Conservation (phyloP, 2,888 invertebrate species). For the Drosophila dives region DNA sequence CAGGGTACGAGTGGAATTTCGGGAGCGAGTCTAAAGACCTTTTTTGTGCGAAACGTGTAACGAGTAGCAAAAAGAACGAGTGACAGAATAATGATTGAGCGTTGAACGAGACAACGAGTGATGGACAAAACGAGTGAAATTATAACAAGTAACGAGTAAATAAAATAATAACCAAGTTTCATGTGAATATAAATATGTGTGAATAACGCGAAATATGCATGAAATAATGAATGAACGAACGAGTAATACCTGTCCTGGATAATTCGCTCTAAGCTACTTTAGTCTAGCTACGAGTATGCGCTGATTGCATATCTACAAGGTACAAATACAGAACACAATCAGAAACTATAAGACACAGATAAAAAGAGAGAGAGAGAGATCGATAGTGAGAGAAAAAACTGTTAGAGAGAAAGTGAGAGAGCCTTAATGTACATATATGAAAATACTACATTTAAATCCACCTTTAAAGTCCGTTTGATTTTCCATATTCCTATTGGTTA, state of each 20-base stretch:
- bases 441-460: constrained; percentile 2
- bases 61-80: constrained; percentile 17
- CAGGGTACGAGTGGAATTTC: constrained; percentile 14
- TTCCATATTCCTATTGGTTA: constrained; percentile 27
- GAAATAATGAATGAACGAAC: background rate
- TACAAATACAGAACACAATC: constrained; percentile 71
- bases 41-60: constrained; percentile 3
- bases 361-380: constrained; percentile 12
- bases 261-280: constrained; percentile 21
- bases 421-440: constrained; percentile 14
- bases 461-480: constrained; percentile 7
- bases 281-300: constrained; percentile 62
- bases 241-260: constrained; percentile 59
- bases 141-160: constrained; percentile 4
- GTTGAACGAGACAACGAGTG: constrained; percentile 12
- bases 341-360: constrained; percentile 33
- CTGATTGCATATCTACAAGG: constrained; percentile 75
- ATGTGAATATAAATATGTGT: constrained; percentile 2
- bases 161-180: background rate
- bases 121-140: background rate
- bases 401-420: constrained; percentile 5
- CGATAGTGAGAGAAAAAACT: constrained; percentile 1
- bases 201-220: constrained; percentile 2
- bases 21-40: constrained; percentile 2
- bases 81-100: constrained; percentile 8